These are phyloP conservation scores for Scaptomyza parva DNA, from an alignment of 2,888 invertebrate genomes.

Conservation along the genomic window DNA sequence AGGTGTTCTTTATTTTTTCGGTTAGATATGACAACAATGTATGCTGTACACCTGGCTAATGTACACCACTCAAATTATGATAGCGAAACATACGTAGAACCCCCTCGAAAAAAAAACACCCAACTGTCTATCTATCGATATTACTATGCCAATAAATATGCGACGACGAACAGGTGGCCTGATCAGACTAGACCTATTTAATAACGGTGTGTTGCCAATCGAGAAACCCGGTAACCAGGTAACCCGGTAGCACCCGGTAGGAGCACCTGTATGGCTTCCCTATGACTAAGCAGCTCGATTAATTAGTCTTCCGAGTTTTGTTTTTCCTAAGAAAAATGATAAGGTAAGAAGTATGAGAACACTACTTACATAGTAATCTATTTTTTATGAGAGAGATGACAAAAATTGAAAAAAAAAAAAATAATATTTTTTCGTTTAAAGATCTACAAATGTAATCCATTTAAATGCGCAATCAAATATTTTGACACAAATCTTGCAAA, in stretches of 20 bases:
- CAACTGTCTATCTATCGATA: conserved; percentile 23
- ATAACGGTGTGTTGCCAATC: conserved; percentile 3
- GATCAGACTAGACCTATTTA: conserved; percentile 12
- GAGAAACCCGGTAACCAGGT: no score
- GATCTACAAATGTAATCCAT: no score
- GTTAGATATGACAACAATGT: conserved; percentile 32
- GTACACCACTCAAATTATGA: conserved; percentile 46
- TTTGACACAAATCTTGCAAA: conserved; percentile 42
- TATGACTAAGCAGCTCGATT: conserved; percentile 33
- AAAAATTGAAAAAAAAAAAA: no score
- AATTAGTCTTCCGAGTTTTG: no score
- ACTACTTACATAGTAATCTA: background rate
- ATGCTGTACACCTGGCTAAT: conserved; percentile 59
- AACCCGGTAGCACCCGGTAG: no score
- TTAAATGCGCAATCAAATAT: conserved; percentile 51
- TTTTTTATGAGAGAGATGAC: no score
- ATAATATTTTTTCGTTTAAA: no score
- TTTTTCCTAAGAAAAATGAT: no score
- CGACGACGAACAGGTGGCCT: conserved; percentile 42
- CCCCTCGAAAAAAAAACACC: background rate
- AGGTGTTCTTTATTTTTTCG: conserved; percentile 42
- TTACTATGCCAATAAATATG: background rate
- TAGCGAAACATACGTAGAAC: conserved; percentile 16
- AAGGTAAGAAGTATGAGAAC: background rate
- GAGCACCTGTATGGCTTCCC: conserved; percentile 3